Base-by-base conservation (phyloP, 1,140 invertebrate genomes). In the Sycophila sp. region DNA sequence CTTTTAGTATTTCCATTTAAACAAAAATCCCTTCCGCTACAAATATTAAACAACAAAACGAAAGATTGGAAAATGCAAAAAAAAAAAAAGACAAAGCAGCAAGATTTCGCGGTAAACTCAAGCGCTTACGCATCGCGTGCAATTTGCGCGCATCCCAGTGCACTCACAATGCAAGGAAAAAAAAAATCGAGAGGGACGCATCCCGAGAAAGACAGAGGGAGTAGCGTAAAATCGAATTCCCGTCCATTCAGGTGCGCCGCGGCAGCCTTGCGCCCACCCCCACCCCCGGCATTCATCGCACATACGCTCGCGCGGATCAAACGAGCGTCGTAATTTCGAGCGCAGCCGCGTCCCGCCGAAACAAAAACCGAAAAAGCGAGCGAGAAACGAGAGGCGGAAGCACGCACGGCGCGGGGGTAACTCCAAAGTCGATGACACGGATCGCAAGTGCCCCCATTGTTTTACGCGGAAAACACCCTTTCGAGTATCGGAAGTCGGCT, bases 391-490 rank as follows among this genome's bases (percentile, higher is more conserved):
- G 22, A 24, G 13, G 22, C 19, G 22, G 13, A 24, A 34, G 13
- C 19, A 17, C 32, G 53, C 13, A 55, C 8, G 36, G 4, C 17
- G 15, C 7, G 34, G 64, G 64, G 26, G 55, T 65, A 67, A 58
- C 55, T 58, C 34, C 34, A 58, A 58, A 67, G 72, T 77, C 72
- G 70, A 78, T 77, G 73, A 73, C 71, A 73, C 72, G 72, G 68
- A 73, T 72, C 72, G 70, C 71, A 76, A 77, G 76, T 76, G 69
- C 71, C 70, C 40, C 72, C 65, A 77, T 79, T 79, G 76, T 79
- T 77, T 79, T 73, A 58, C 13, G 42, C 40, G 40, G 56, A 65
- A n/a, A n/a, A 69, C 69, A 63, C 49, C 45, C 66, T 67, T 71
- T 64, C 22, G 59, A 72, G 49, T 76, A 77, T 79, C 72, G 74